phyloP scores from a whole-genome alignment of 2,113 vertebrate genomes.

The Cromileptes altivelis region DNA sequence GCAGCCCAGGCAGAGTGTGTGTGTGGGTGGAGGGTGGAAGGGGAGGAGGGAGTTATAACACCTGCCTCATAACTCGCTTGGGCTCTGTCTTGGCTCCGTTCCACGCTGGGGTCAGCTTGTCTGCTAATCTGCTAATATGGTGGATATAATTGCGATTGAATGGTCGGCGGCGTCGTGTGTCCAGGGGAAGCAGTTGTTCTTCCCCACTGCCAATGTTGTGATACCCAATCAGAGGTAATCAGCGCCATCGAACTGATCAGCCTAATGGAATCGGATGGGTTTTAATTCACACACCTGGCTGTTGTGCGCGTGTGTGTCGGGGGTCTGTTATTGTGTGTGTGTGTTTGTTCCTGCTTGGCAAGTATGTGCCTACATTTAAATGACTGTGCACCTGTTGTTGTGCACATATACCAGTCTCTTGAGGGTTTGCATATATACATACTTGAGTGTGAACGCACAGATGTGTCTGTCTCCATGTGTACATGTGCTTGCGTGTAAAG shows the following conservation, averaged over 20 bases:
- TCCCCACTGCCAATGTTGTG: slow-evolving; percentile 78
- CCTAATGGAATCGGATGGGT: slow-evolving; percentile 74
- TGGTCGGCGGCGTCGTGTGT: slow-evolving; percentile 60
- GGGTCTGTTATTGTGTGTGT: neutral
- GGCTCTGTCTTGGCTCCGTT: slow-evolving; percentile 71
- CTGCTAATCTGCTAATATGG: slow-evolving; percentile 84
- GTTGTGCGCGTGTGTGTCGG: neutral
- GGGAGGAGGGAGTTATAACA: slow-evolving; percentile 59
- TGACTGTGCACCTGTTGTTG: slow-evolving; percentile 21
- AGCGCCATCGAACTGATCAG: slow-evolving; percentile 63
- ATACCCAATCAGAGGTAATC: slow-evolving; percentile 79
- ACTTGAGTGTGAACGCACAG: neutral
- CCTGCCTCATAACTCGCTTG: slow-evolving; percentile 75
- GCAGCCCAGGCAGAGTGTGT: slow-evolving; percentile 48
- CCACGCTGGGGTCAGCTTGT: slow-evolving; percentile 79
- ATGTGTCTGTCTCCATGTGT: neutral
- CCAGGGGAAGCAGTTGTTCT: slow-evolving; percentile 73
- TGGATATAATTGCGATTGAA: slow-evolving; percentile 85
- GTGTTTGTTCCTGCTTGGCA: neutral
- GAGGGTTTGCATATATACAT: neutral
- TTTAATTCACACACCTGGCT: slow-evolving; percentile 77
- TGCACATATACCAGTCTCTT: neutral
- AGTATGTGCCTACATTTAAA: neutral
- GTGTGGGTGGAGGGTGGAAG: slow-evolving; percentile 12
- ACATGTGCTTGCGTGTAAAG: neutral